Base-by-base conservation (phyloP, 2,113 vertebrate genomes). In the Carassius auratus region DNA sequence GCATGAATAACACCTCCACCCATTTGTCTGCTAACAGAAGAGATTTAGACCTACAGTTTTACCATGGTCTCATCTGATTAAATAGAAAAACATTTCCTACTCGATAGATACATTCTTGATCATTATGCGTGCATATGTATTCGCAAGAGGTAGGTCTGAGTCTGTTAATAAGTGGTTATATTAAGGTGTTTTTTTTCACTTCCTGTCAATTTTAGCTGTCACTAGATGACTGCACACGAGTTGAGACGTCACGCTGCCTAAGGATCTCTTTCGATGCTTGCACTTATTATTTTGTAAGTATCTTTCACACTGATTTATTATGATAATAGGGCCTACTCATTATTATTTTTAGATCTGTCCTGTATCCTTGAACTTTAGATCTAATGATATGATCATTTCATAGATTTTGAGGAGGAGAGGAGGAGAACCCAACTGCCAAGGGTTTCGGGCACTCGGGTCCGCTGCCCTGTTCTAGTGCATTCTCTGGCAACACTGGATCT, bases 401-500 rank as follows among this genome's bases (percentile, higher is more conserved):
- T 69, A 42, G 64, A 26, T n/a, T 68, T 84, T 55, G 21, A 64
- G 83, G 69, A 87, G 82, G 21, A 48, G 86, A 76, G 45, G 36
- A 57, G 69, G 15, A 76, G 64, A 76, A n/a, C 76, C 76, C 30
- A 57, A 52, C 86, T 76, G 57, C 86, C 82, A 84, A 80, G 86
- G 86, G 83, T 52, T 81, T 85, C 36, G 36, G 73, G 83, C 83
- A 76, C 86, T 87, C 57, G n/a, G 50, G 83, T 52, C 86, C 57
- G 13, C 64, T 79, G 52, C 21, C 73, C 30, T 55, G 76, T 57
- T 66, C 69, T 8, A 71, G 86, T 69, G 61, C 45, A 66, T 76
- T 68, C 23, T 36, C 38, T 78, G 42, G 23, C 8, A 36, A 10
- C 73, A 42, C 8, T n/a, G 86, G 69, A 84, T 62, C 69, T 14